phyloP scores from a whole-genome alignment of 2,113 vertebrate genomes.

The Oncorhynchus kisutch region DNA sequence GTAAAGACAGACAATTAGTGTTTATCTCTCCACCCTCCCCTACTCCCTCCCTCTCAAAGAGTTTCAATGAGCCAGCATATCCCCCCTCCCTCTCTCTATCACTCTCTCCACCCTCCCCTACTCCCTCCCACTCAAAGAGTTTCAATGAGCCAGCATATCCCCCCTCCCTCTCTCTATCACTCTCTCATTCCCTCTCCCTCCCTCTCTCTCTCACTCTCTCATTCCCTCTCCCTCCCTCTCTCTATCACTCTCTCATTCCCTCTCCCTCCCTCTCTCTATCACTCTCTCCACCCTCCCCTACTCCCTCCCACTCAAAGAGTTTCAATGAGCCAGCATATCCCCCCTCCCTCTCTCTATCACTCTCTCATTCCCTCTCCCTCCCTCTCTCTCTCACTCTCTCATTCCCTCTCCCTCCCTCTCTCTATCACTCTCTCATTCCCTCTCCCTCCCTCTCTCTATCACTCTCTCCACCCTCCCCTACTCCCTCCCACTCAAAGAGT shows the following conservation, averaged over 20 bases:
- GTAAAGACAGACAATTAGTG: no score
- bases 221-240: neutral
- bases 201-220: no score
- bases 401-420: neutral
- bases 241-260: no score
- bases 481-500: constrained; percentile 1
- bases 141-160: constrained; percentile 11
- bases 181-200: no score
- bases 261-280: neutral
- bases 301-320: constrained; percentile 1
- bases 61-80: constrained; percentile 9
- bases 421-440: no score
- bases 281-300: neutral
- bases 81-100: constrained; percentile 1
- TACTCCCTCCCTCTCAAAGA: constrained; percentile 3
- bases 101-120: neutral
- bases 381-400: no score
- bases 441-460: neutral
- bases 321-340: constrained; percentile 11
- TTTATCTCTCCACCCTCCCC: constrained; percentile 1
- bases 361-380: no score
- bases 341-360: neutral
- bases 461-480: neutral
- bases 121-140: constrained; percentile 1
- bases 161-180: neutral